These are phyloP conservation scores for Glaucidium brasilianum DNA, from an alignment of 2,113 vertebrate genomes.

Conservation along the genomic window DNA sequence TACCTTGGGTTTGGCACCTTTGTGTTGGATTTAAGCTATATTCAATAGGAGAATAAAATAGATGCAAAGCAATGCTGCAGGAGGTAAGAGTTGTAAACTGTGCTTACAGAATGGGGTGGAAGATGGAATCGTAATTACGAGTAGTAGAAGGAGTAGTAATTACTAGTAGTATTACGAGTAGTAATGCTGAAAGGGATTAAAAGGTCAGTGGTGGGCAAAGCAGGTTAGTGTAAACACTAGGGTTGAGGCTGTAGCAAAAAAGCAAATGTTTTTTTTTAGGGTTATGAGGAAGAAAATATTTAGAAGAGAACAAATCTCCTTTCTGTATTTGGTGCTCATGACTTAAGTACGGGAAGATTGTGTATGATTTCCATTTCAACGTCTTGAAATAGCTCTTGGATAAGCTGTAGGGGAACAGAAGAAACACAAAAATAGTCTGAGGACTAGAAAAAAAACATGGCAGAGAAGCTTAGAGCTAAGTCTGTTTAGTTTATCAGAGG, in stretches of 20 bases:
- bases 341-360: neutral
- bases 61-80: neutral
- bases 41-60: neutral
- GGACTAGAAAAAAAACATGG: neutral
- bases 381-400: conserved; percentile 12
- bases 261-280: neutral
- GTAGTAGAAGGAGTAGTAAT: neutral
- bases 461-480: neutral
- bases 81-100: neutral
- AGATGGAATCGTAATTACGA: neutral
- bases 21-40: neutral
- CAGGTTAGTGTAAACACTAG: neutral
- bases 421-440: neutral
- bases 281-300: neutral
- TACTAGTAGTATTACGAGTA: neutral
- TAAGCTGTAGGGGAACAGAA: neutral
- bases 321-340: neutral
- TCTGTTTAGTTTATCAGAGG: neutral
- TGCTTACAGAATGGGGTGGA: neutral
- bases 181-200: neutral
- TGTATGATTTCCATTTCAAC: neutral
- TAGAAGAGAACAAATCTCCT: neutral
- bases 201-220: neutral
- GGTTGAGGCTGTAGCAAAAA: neutral
- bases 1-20: neutral